phyloP scores from a whole-genome alignment of 2,888 invertebrate genomes.

The Allolobophora icterica region DNA sequence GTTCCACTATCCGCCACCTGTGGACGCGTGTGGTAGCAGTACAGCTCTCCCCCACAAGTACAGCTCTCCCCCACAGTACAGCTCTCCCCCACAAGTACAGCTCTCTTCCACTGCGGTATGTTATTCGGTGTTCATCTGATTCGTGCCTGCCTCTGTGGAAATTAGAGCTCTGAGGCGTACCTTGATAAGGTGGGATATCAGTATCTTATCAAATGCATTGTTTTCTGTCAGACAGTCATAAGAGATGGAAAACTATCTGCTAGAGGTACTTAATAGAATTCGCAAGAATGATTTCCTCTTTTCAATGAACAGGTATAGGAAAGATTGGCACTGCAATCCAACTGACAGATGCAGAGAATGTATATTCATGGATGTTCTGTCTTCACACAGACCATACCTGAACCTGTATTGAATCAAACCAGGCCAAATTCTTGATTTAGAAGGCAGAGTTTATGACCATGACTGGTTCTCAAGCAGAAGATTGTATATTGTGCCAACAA shows the following conservation, averaged over 20 bases:
- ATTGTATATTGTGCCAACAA: background rate
- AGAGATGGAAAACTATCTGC: too few species aligned
- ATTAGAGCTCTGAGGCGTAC: background rate
- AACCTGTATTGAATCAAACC: background rate
- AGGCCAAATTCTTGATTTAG: slow-evolving; percentile 4
- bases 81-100: too few species aligned
- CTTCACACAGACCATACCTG: too few species aligned
- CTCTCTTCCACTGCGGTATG: too few species aligned
- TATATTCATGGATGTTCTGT: background rate
- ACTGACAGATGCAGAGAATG: background rate
- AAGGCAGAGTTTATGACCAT: background rate
- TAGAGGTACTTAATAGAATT: background rate
- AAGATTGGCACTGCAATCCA: background rate
- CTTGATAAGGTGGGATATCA: background rate
- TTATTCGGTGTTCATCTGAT: too few species aligned
- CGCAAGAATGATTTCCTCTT: background rate
- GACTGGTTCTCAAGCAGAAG: background rate
- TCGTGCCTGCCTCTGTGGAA: background rate
- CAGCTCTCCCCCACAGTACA: too few species aligned
- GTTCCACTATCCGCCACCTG: too few species aligned
- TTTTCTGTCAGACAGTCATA: background rate
- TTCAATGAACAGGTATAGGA: background rate
- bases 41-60: too few species aligned
- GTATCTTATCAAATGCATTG: background rate
- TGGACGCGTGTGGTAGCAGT: too few species aligned